Conservation (phyloP, 2,113 vertebrate species). For the Agapornis roseicollis region DNA sequence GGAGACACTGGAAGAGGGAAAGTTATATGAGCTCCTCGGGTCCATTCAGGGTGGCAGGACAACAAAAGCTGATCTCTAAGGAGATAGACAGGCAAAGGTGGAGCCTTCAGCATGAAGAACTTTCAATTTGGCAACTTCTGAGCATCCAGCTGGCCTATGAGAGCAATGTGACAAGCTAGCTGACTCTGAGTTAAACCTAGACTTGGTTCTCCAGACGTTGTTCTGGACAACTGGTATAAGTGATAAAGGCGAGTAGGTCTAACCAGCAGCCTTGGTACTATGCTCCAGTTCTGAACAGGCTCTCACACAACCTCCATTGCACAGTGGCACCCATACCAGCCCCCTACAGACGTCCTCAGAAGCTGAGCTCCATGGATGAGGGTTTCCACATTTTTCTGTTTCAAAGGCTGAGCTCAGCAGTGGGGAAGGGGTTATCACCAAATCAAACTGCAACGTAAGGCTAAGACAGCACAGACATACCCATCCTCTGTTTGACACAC, state of each 20-base stretch:
- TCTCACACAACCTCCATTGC: background rate
- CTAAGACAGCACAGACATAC: rapidly evolving
- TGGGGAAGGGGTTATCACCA: background rate
- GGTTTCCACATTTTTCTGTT: background rate
- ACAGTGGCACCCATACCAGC: background rate
- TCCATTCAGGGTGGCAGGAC: background rate
- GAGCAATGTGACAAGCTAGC: background rate
- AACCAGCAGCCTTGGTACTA: background rate
- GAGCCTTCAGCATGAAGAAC: background rate
- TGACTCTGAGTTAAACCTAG: background rate
- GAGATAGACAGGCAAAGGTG: background rate
- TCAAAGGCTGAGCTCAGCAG: background rate
- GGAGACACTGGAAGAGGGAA: background rate
- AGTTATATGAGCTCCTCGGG: background rate
- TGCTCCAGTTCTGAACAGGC: background rate
- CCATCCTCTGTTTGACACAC: background rate
- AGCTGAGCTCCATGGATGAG: background rate
- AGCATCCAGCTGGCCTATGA: background rate
- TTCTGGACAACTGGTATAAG: background rate
- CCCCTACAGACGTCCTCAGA: background rate
- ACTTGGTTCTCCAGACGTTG: background rate
- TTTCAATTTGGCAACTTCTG: background rate
- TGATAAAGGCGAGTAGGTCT: rapidly evolving
- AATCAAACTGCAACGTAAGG: background rate
- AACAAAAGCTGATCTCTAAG: background rate